These are phyloP conservation scores for Erpetoichthys calabaricus DNA, from an alignment of 2,797 vertebrate genomes.

Conservation along the genomic window DNA sequence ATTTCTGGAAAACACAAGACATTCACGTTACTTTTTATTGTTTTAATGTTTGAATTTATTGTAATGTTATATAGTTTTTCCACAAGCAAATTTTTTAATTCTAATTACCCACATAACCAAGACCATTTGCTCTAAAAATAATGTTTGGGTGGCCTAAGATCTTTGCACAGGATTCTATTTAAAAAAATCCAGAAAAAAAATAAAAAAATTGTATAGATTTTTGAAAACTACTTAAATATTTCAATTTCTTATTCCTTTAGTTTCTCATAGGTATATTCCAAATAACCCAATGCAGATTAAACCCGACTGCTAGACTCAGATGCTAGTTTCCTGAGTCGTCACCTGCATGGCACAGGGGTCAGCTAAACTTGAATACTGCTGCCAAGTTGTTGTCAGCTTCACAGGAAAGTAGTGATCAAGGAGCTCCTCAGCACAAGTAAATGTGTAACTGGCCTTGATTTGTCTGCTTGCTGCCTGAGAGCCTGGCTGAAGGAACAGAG, in stretches of 20 bases:
- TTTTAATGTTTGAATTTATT: too few species aligned
- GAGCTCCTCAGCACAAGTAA: constrained; percentile 6
- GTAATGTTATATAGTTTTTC: too few species aligned
- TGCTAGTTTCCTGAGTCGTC: not conserved
- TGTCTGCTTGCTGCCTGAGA: not conserved
- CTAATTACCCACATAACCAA: too few species aligned
- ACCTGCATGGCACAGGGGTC: not conserved
- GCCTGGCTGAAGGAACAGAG: not conserved
- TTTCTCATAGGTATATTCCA: not conserved
- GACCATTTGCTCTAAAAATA: too few species aligned
- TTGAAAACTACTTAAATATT: too few species aligned
- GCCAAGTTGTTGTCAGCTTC: not conserved
- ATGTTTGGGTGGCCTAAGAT: too few species aligned
- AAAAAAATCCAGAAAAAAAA: too few species aligned
- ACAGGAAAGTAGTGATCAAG: not conserved
- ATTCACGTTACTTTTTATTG: too few species aligned
- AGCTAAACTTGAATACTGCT: constrained; percentile 1
- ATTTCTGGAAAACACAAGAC: too few species aligned
- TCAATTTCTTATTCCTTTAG: not conserved
- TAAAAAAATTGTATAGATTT: too few species aligned
- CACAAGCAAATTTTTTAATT: too few species aligned
- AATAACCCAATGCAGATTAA: not conserved
- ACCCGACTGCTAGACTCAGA: not conserved
- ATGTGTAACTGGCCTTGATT: not conserved
- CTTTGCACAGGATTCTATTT: too few species aligned